Evolutionary conservation across 2,888 invertebrate genomes (phyloP), one percentile per base, ranked within the genome.

Genomic region (Ichneumoninae sp.): DNA sequence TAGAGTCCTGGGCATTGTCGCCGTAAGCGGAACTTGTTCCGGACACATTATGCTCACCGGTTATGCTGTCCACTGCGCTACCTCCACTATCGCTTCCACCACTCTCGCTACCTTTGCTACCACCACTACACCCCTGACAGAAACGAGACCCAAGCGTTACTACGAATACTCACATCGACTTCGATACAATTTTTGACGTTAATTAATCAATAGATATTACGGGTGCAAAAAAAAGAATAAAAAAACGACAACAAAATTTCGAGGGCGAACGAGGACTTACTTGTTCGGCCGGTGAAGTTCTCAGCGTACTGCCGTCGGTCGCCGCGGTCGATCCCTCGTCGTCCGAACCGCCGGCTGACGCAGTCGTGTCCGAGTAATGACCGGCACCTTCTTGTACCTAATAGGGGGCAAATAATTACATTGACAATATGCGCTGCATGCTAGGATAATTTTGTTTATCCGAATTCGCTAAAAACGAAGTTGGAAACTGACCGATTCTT

Each of bases 321-420:
- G 98, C 98, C 8, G 98, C 98, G 50, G 98, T 98, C 87, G 98
- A 98, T 75, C 97, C 86, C 94, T 99, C 99, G 93, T 98, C 98
- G 92, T 99, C 99, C 10, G 98, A 98, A 5, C 98, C 98, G 74
- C 96, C 97, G 3, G 98, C 97, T 19, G 98, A 97, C 22, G 97
- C 97, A 3, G 97, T 97, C 26, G 97, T 96, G 88, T 98, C 98
- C 71, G 97, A 97, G 91, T 96, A 96, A 90, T 96, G 85, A 33
- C 86, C 85, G 16, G 80, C 85, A 2, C 96, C 96, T 19, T 86
- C 89, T 66, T 91, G 92, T 16, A 87, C 91, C 84, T 93, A 92
- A 19, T 87, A 13, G 52, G 2, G 13, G 4, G 10, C 10, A 30
- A 8, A 8, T 44, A 26, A 22, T 63, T 30, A 26, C 47, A 13